phyloP scores from a whole-genome alignment of 2,113 vertebrate species.

The western clawed frog (Xenopus tropicalis) region UCB_Xtro_10.0 CM004443.2:14996501-14997000 shows the following conservation, averaged over 20 bases:
- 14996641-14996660: too few species aligned
- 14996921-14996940: slow-evolving; percentile 77
- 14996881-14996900: slow-evolving; percentile 78
- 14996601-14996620: too few species aligned
- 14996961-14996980: slow-evolving; percentile 56
- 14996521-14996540: too few species aligned
- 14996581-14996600: too few species aligned
- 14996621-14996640: too few species aligned
- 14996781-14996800: too few species aligned
- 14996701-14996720: not conserved
- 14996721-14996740: slow-evolving; percentile 46
- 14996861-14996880: slow-evolving; percentile 62
- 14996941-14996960: slow-evolving; percentile 66
- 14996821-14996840: slow-evolving; percentile 47
- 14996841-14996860: slow-evolving; percentile 58
- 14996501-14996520: too few species aligned
- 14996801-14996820: not conserved
- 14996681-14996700: not conserved
- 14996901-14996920: slow-evolving; percentile 70
- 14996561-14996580: too few species aligned
- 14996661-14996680: too few species aligned
- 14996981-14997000: slow-evolving; percentile 82
- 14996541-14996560: too few species aligned
- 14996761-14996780: too few species aligned
- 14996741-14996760: slow-evolving; percentile 50